Conservation (phyloP, 92 coral and sea anemone genomes). For the Parazoanthus swiftii region DNA sequence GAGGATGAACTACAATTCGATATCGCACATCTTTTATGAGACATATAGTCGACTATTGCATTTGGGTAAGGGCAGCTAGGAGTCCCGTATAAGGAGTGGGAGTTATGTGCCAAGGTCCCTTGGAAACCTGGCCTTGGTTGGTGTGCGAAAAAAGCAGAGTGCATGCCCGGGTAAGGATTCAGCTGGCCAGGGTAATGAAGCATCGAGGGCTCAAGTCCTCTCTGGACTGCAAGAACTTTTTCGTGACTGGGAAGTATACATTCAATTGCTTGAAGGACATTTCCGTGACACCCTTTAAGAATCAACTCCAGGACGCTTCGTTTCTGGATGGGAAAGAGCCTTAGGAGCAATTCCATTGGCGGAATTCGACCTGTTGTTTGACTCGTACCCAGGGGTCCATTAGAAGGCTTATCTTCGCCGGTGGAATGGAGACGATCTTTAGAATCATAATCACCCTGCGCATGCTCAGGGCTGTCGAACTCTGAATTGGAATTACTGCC, state of each 20-base stretch:
- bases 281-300: conserved; percentile 92
- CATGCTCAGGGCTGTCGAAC: conserved; percentile 44
- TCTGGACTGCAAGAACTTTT: conserved; percentile 74
- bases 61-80: conserved; percentile 65
- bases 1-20: conserved; percentile 42
- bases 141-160: conserved; percentile 59
- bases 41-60: conserved; percentile 66
- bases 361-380: conserved; percentile 54
- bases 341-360: conserved; percentile 81
- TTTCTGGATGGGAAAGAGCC: conserved; percentile 94
- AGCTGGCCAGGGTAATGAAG: conserved; percentile 51
- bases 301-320: conserved; percentile 90
- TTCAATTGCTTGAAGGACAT: conserved; percentile 83
- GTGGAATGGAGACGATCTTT: conserved; percentile 7
- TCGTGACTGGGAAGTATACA: conserved; percentile 97
- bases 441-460: conserved; percentile 32
- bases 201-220: conserved; percentile 58
- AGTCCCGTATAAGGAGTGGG: conserved; percentile 64
- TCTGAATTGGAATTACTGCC: conserved; percentile 45
- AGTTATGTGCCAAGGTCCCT: conserved; percentile 54
- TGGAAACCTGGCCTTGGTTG: conserved; percentile 61
- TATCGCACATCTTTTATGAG: conserved; percentile 60
- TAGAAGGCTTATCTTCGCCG: conserved; percentile 20
- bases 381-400: conserved; percentile 1
- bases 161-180: conserved; percentile 54